Evolutionary conservation across 2,888 invertebrate genomes (phyloP).

Genomic region (Beris chalybata): DNA sequence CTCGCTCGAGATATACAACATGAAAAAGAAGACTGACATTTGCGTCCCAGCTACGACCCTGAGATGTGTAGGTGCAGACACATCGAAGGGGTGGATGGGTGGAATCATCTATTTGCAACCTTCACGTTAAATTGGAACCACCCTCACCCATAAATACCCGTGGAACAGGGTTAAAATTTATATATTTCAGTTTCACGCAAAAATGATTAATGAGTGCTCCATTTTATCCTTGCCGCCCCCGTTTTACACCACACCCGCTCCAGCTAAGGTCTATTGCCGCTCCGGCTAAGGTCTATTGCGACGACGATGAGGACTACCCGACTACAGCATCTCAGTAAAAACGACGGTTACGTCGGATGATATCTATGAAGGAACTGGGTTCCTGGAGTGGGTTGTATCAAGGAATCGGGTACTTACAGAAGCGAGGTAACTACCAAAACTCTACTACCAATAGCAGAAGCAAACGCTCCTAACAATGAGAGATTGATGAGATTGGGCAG

Average conservation of each 20-base stretch:
- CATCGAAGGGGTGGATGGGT: conserved; percentile 16
- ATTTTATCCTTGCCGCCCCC: conserved; percentile 8
- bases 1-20: neutral
- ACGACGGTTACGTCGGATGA: conserved; percentile 15
- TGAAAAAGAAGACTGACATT: conserved; percentile 33
- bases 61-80: conserved; percentile 37
- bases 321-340: conserved; percentile 24
- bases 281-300: conserved; percentile 27
- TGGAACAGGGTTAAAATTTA: conserved; percentile 39
- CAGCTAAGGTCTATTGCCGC: conserved; percentile 12
- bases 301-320: conserved; percentile 20
- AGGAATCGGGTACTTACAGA: conserved; percentile 7
- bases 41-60: conserved; percentile 26
- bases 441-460: conserved; percentile 28
- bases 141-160: conserved; percentile 29
- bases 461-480: conserved; percentile 31
- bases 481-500: conserved; percentile 34
- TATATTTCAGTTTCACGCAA: conserved; percentile 40
- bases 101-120: conserved; percentile 36
- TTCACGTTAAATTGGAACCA: conserved; percentile 6
- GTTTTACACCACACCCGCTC: neutral
- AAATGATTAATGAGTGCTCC: conserved; percentile 38
- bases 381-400: conserved; percentile 2
- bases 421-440: conserved; percentile 6
- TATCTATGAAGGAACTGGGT: conserved; percentile 11